Evolutionary conservation across 2,113 vertebrate genomes (phyloP).

Genomic region (Tragulus kanchil): DNA sequence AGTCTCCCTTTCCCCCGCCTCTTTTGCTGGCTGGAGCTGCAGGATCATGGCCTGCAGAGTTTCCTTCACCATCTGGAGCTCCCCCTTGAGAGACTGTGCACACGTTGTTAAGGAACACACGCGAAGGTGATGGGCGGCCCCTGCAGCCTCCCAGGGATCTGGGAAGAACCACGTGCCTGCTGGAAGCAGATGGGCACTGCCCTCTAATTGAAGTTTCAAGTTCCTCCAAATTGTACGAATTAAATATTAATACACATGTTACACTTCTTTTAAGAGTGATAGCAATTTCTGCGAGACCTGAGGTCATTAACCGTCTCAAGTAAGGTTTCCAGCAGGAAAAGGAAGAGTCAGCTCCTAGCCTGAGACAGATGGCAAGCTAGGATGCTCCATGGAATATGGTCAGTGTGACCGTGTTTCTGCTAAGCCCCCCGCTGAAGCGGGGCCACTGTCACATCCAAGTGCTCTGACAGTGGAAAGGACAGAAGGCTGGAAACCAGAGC

Average conservation of each 20-base stretch:
- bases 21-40: constrained; percentile 91
- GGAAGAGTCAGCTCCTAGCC: not conserved
- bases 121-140: constrained; percentile 86
- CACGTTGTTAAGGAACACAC: constrained; percentile 90
- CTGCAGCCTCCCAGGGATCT: constrained; percentile 78
- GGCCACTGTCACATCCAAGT: not conserved
- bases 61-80: constrained; percentile 93
- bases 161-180: constrained; percentile 83
- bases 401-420: not conserved
- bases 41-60: constrained; percentile 88
- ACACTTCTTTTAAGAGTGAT: constrained; percentile 62
- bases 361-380: not conserved
- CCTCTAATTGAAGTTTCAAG: constrained; percentile 89
- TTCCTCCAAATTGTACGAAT: constrained; percentile 91
- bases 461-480: not conserved
- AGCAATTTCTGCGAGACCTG: constrained; percentile 44
- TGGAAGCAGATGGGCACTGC: constrained; percentile 89
- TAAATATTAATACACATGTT: constrained; percentile 92
- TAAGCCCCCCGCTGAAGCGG: not conserved
- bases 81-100: constrained; percentile 91
- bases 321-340: not conserved
- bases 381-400: not conserved
- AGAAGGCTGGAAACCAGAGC: not conserved
- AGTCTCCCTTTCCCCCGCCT: constrained; percentile 87
- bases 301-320: constrained; percentile 64